Conservation (phyloP, 2,113 vertebrate species). For the Athene noctua region DNA sequence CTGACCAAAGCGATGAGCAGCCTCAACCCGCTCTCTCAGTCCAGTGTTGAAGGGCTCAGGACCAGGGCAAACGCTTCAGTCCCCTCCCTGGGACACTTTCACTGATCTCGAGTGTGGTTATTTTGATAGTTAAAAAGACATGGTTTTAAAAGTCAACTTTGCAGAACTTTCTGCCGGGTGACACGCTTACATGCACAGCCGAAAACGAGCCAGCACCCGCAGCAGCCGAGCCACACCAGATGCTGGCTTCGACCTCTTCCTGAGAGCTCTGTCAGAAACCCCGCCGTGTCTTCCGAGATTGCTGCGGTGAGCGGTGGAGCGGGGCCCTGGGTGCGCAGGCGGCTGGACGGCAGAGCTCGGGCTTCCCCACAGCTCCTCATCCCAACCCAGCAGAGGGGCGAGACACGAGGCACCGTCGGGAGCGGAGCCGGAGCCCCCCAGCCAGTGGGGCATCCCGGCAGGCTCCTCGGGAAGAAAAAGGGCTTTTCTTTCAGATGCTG, state of each 20-base stretch:
- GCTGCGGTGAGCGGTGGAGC: background rate
- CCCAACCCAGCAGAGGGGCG: fast-evolving
- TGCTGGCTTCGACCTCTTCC: background rate
- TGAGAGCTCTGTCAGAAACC: background rate
- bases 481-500: too few species aligned
- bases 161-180: background rate
- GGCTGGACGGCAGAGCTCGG: background rate
- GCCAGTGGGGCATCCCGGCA: fast-evolving
- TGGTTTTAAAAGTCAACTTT: background rate
- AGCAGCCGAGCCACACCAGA: background rate
- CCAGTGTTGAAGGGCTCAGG: background rate
- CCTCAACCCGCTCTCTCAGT: background rate
- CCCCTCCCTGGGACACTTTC: background rate
- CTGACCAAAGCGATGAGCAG: background rate
- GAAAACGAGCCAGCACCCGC: background rate
- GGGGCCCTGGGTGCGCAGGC: background rate
- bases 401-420: fast-evolving
- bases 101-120: background rate
- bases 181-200: background rate
- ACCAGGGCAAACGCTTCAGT: background rate
- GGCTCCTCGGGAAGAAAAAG: too few species aligned
- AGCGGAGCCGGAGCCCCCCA: background rate
- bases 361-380: fast-evolving
- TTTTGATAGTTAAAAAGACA: background rate
- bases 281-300: background rate